These are phyloP conservation scores for Danio kyathit DNA, from an alignment of 2,797 vertebrate species.

Conservation along the genomic window DNA sequence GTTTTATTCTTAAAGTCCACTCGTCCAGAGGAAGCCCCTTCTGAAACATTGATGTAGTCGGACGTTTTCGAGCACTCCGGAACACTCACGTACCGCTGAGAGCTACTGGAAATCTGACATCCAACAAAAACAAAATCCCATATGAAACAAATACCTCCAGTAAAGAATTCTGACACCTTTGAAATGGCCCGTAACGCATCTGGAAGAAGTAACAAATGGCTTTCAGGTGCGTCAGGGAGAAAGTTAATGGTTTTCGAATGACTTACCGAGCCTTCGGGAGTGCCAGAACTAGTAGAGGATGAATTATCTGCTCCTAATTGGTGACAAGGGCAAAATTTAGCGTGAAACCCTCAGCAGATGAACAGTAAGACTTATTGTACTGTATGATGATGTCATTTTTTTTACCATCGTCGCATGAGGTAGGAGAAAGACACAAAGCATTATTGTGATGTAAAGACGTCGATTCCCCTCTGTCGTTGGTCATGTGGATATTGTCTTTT, in stretches of 20 bases:
- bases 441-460: neutral
- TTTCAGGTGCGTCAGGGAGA: neutral
- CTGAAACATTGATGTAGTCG: slow-evolving; percentile 49
- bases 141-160: neutral
- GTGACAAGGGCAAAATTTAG: slow-evolving; percentile 17
- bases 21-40: neutral
- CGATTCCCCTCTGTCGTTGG: neutral
- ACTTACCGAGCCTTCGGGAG: slow-evolving; percentile 48
- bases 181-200: neutral
- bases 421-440: neutral
- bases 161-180: neutral
- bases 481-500: slow-evolving; percentile 9
- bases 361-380: neutral
- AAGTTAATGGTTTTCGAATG: neutral
- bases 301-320: slow-evolving; percentile 40
- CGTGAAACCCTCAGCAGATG: neutral
- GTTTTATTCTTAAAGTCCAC: slow-evolving; percentile 12
- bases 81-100: slow-evolving; percentile 24
- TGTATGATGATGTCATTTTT: neutral
- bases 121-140: slow-evolving; percentile 23
- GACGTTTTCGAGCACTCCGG: neutral
- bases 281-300: slow-evolving; percentile 53
- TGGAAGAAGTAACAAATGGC: neutral
- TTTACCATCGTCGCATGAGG: slow-evolving; percentile 38
- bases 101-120: slow-evolving; percentile 25